phyloP scores from a whole-genome alignment of 2,888 invertebrate genomes.

The Drosophila buzzatii region DNA sequence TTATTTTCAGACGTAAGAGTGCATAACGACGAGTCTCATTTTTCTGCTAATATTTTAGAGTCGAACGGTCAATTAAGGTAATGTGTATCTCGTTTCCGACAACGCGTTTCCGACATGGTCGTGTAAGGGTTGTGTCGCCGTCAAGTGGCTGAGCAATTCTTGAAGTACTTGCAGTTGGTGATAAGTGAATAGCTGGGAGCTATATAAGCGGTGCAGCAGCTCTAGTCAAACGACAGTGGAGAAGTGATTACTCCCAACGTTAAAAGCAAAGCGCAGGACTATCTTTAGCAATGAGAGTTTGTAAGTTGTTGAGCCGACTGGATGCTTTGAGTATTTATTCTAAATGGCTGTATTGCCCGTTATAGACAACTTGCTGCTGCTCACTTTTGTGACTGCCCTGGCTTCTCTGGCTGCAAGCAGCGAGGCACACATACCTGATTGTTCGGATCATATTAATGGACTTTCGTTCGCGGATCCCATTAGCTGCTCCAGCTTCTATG shows the following conservation, averaged over 20 bases:
- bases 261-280: constrained; percentile 34
- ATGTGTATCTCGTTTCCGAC: constrained; percentile 24
- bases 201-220: constrained; percentile 38
- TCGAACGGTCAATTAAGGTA: constrained; percentile 41
- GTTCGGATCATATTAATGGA: constrained; percentile 48
- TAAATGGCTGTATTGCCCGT: neutral
- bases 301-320: constrained; percentile 36
- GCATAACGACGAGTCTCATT: neutral
- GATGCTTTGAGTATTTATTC: neutral
- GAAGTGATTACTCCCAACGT: constrained; percentile 35
- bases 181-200: constrained; percentile 31
- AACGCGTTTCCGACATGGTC: constrained; percentile 31
- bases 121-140: constrained; percentile 29
- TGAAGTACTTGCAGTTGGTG: constrained; percentile 24
- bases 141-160: constrained; percentile 44
- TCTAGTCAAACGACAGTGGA: constrained; percentile 36
- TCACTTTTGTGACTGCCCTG: constrained; percentile 45
- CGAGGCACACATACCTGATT: constrained; percentile 47
- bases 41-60: neutral
- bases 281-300: constrained; percentile 51
- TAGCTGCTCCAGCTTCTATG: constrained; percentile 58
- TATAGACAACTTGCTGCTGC: constrained; percentile 54
- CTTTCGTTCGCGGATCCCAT: constrained; percentile 50
- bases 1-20: too few relatives aligned
- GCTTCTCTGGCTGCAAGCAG: constrained; percentile 35